These are phyloP conservation scores for Melanostigma gelatinosum DNA, from an alignment of 2,113 vertebrate species.

Conservation along the genomic window DNA sequence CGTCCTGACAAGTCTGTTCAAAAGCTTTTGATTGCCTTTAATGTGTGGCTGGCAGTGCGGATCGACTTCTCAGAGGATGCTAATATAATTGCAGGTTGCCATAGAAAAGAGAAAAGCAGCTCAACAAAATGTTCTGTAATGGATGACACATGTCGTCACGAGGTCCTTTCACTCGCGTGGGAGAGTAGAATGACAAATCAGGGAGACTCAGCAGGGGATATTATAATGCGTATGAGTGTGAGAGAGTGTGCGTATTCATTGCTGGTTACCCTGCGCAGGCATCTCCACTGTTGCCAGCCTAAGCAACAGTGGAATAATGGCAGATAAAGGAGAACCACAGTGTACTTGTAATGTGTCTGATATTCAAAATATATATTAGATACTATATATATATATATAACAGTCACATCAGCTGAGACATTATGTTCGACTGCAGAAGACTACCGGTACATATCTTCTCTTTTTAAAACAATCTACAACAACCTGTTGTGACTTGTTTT, in stretches of 20 bases:
- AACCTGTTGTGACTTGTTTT: not conserved
- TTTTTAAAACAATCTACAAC: not conserved
- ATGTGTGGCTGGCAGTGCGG: constrained; percentile 35
- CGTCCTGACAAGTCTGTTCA: constrained; percentile 52
- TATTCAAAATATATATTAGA: not conserved
- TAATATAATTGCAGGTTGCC: constrained; percentile 77
- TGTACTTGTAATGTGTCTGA: not conserved
- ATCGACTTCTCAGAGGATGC: constrained; percentile 52
- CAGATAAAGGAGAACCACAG: not conserved
- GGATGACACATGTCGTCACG: constrained; percentile 71
- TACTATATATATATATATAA: no score
- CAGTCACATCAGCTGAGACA: not conserved
- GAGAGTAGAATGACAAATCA: constrained; percentile 65
- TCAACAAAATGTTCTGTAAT: constrained; percentile 62
- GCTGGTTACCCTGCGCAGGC: constrained; percentile 2
- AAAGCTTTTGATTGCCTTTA: constrained; percentile 61
- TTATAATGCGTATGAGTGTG: constrained; percentile 27
- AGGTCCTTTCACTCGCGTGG: constrained; percentile 56
- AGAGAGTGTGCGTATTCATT: constrained; percentile 12
- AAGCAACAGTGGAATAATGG: not conserved
- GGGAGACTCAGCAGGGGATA: constrained; percentile 43
- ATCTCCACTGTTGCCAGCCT: constrained; percentile 1
- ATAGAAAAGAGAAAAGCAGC: constrained; percentile 58
- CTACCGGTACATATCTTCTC: not conserved
- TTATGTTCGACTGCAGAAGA: not conserved